Evolutionary conservation across 2,797 vertebrate species (phyloP), one percentile per base, ranked within the genome.

Genomic region (Phoeniculus purpureus): DNA sequence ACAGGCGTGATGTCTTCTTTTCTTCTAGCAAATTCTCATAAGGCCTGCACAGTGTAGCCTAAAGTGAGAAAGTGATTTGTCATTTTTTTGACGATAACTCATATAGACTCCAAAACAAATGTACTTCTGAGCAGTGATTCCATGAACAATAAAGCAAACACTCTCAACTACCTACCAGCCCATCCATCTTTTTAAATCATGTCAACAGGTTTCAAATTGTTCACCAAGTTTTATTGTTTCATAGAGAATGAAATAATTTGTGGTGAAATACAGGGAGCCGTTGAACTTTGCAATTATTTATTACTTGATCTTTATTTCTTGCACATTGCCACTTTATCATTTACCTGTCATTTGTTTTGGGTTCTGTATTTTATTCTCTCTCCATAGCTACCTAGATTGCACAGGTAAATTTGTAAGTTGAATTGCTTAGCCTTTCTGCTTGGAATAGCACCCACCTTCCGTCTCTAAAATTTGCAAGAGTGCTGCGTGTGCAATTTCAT

Each of bases 111-210:
- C 55, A 55, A 91, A 94, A 94, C 73, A 93, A 89, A 95, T 91
- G 73, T 85, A 83, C 62, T 95, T 90, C 86, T 87, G 47, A 94
- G 48, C 73, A 62, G 50, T 22, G 73, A 76, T 73, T 87, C 73
- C 0, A 0, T 50, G 88, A 95, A 87, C 90, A 95, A 95, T 92
- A 94, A 93, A 87, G 59, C 43, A 72, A 91, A 92, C 81, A 70
- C 79, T 90, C 50, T 90, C 1, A 1, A 29, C 84, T 94, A 81
- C 81, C 52, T 90, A 76, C 79, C 51, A 93, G 47, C 32, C 80
- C 66, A 94, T 95, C 94, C 83, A 89, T 94, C 90, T 94, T 95
- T 86, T 93, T 65, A 95, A 95, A 90, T 95, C 90, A 75, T 76
- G 81, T 93, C 92, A 91, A 65, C 61, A 74, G 68, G 45, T 61